Evolutionary conservation across 2,888 invertebrate genomes (phyloP).

Genomic region (Parascotia fuliginaria): DNA sequence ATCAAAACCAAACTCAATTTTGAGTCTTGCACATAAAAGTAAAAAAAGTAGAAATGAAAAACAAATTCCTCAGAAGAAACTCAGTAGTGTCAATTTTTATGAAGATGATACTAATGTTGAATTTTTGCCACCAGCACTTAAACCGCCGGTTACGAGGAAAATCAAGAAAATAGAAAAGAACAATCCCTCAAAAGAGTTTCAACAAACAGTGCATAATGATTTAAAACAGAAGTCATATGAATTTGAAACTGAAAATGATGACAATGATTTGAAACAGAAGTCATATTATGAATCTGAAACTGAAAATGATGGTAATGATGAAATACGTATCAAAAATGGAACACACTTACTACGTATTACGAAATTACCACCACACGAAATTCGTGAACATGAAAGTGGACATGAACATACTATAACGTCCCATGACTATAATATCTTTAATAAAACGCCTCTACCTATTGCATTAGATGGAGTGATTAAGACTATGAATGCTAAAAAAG

Average conservation of each 20-base stretch:
- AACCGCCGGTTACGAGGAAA: not conserved
- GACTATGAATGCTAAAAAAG: not conserved
- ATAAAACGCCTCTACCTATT: not conserved
- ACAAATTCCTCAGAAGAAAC: not conserved
- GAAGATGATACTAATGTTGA: constrained; percentile 5
- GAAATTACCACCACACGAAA: constrained; percentile 8
- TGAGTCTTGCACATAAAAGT: not conserved
- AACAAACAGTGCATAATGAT: not conserved
- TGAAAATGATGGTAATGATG: not conserved
- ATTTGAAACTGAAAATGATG: not conserved
- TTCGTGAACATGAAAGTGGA: not conserved
- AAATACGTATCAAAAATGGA: constrained; percentile 16
- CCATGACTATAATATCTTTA: not conserved
- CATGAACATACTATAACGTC: not conserved
- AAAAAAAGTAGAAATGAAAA: not conserved
- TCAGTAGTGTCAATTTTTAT: not conserved
- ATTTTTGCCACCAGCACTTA: not conserved
- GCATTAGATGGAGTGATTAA: not conserved
- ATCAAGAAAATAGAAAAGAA: not conserved
- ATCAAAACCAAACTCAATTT: not conserved
- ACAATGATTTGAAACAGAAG: not conserved
- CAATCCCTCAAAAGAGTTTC: not conserved
- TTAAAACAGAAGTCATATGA: not conserved
- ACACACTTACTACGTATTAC: constrained; percentile 26
- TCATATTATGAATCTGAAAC: not conserved